Base-by-base conservation (phyloP, 1,140 invertebrate species). In the Drosophila ohnishii region DNA sequence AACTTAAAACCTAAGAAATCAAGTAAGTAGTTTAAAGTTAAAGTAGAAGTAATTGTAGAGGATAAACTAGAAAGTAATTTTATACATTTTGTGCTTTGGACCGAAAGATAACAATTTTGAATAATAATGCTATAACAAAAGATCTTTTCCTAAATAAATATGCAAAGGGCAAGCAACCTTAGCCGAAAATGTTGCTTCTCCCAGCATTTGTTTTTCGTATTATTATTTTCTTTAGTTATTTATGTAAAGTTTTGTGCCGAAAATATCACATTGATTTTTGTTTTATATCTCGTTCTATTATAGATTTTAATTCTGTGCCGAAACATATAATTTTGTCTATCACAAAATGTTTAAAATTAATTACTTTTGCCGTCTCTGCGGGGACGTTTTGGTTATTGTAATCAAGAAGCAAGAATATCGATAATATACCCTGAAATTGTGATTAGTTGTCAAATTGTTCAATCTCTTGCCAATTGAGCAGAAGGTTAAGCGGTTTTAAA, bases 271-370 rank as follows among this genome's bases (percentile, higher is more conserved):
- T 90, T 80, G 76, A 90, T 75, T 88, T 73, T 78, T 59, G 22
- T 53, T 48, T 44, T 48, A 72, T 64, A 75, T 53, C 76, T 75
- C 74, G 40, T 65, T 70, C 37, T 67, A 69, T 63, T 67, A 66
- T 67, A 66, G 19, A 44, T 55, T 69, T 70, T 14, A 37, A 37
- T 61, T 61, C 67, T 67, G 84, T 75, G 85, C 76, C 84, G 79
- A 87, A 88, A 72, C 67, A 78, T 55, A 37, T 56, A 90, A 90
- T 90, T 90, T 90, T 90, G 89, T 59, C 28, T 84, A 90, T 90
- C 89, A 90, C 90, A 90, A 90, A 90, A 90, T 90, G 90, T 90
- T 90, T 77, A 90, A 90, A 90, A 89, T 89, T 76, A 85, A 80
- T 77, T 81, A 77, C 69, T 72, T 71, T 71, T 72, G 69, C 69